Evolutionary conservation across 2,113 vertebrate species (phyloP).

Genomic region (human (Homo sapiens)): GRCh38 chr3:148500501-148501000

Average conservation of each 20-base stretch:
- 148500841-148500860: neutral
- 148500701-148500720: neutral
- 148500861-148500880: neutral
- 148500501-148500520: neutral
- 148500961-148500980: slow-evolving; percentile 2
- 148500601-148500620: neutral
- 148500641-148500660: neutral
- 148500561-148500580: neutral
- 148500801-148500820: neutral
- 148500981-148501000: neutral
- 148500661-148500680: neutral
- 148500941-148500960: neutral
- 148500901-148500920: slow-evolving; percentile 18
- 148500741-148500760: neutral
- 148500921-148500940: slow-evolving; percentile 13
- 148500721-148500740: neutral
- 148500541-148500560: neutral
- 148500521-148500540: neutral
- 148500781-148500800: neutral
- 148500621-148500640: neutral
- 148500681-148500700: neutral
- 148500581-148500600: neutral
- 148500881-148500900: slow-evolving; percentile 24
- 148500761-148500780: neutral
- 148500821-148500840: neutral